Percentiles rank a stretch among this genome's conserved stretches.
Conservation (phyloP, 2,113 vertebrate genomes). For the Suncus etruscus region DNA sequence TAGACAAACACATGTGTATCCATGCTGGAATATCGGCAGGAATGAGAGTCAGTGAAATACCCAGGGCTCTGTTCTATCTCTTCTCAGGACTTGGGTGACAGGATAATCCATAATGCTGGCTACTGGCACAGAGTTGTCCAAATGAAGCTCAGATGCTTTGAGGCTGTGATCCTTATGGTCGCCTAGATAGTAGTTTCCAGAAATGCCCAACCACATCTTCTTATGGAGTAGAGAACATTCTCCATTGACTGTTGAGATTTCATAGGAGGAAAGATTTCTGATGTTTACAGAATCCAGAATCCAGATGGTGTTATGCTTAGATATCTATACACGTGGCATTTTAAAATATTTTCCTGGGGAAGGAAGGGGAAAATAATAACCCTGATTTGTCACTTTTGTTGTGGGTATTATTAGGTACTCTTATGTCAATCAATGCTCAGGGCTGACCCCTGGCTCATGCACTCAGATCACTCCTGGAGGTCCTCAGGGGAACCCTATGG, state of each 20-base stretch:
- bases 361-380: too few relatives aligned
- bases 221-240: constrained; percentile 17
- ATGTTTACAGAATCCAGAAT: too few relatives aligned
- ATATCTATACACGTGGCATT: too few relatives aligned
- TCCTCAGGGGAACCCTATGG: too few relatives aligned
- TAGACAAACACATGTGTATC: neutral
- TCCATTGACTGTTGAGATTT: constrained; percentile 43
- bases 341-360: too few relatives aligned
- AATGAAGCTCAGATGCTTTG: neutral
- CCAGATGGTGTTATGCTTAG: too few relatives aligned
- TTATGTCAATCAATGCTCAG: too few relatives aligned
- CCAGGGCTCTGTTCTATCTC: neutral
- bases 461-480: too few relatives aligned
- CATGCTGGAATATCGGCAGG: constrained; percentile 8
- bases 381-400: too few relatives aligned
- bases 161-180: neutral
- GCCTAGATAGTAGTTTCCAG: constrained; percentile 36
- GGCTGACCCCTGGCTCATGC: too few relatives aligned
- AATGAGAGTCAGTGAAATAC: constrained; percentile 1
- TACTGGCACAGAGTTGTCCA: neutral
- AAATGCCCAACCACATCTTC: neutral
- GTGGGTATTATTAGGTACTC: neutral
- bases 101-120: neutral
- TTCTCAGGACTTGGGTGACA: neutral
- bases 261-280: neutral